Base-by-base conservation (phyloP, 2,888 invertebrate genomes). In the Xanthostigma xanthostigma region DNA sequence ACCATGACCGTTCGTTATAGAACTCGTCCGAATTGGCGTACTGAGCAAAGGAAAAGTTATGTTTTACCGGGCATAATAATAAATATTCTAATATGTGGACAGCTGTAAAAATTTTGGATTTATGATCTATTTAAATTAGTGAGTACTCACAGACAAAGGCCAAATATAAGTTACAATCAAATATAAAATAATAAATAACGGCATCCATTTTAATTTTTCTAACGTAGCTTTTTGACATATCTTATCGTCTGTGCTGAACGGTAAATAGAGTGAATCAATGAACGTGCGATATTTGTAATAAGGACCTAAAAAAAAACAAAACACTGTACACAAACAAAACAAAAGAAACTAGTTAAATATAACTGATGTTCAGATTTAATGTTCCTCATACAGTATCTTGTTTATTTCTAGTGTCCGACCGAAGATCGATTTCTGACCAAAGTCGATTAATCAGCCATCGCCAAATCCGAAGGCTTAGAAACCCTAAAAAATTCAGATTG, bases 271-370 rank as follows among this genome's bases (percentile, higher is more conserved):
- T 64, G 82, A 87, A 62, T 93, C 93, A 60, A 78, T 73, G 62
- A 83, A 92, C 9, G 91, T 91, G 58, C 87, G 76, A 63, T 90
- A 97, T 45, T 88, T 82, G 66, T 85, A 94, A 64, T 92, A 96
- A 0, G 96, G 96, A 49, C 96, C 95, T 94, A 67, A 50, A 74
- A 72, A 53, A 41, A 45, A 51, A 47, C 35, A 43, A 48, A 9
- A 44, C 43, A 13, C 12, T 27, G 27, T 27, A 27, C 27, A 27
- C 27, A 27, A 27, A 27, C 27, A 27, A 27, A 27, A 27, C 27
- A 27, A 27, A 27, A 27, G 6, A 27, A 27, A 27, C 6, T 27
- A 27, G 27, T 27, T 27, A 27, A 27, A 44, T 41, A 9, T 36
- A 44, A 36, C 37, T 44, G 36, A 27, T 45, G 50, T 41, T 51